Percentiles rank a stretch among this genome's conserved stretches.
phyloP scores from a whole-genome alignment of 23 tunicate genomes.

The Ciona savignyi region DNA sequence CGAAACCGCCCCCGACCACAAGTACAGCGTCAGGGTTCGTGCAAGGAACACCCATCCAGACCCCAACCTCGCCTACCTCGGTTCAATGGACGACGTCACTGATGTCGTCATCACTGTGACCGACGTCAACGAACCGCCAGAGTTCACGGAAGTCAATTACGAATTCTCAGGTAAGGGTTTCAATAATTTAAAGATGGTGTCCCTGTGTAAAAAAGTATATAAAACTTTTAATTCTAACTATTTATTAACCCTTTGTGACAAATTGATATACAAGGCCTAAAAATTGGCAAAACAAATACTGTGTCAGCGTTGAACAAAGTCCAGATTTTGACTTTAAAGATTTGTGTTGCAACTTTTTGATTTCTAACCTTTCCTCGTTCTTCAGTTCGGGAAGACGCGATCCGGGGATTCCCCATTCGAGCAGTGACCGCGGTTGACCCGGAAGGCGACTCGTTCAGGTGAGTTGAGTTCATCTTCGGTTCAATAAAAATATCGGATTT shows the following conservation, averaged over 20 bases:
- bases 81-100: conserved; percentile 20
- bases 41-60: conserved; percentile 20
- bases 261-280: too few species aligned
- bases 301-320: too few species aligned
- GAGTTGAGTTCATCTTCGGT: conserved; percentile 4
- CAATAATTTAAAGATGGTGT: too few species aligned
- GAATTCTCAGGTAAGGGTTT: conserved; percentile 41
- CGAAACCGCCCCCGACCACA: conserved; percentile 26
- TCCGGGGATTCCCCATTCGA: conserved; percentile 8
- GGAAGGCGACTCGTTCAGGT: conserved; percentile 52
- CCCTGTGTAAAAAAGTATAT: neutral
- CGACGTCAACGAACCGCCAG: conserved; percentile 71
- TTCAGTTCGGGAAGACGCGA: conserved; percentile 32
- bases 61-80: conserved; percentile 6
- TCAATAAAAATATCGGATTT: neutral
- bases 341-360: too few species aligned
- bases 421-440: conserved; percentile 44
- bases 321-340: too few species aligned
- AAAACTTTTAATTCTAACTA: neutral
- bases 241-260: too few species aligned
- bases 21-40: conserved; percentile 12
- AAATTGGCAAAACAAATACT: too few species aligned
- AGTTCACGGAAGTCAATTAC: conserved; percentile 18
- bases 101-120: conserved; percentile 40
- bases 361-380: too few species aligned